Evolutionary conservation across 2,888 invertebrate species (phyloP), one percentile per base, ranked within the genome.

Genomic region (Steinernema scapterisci): DNA sequence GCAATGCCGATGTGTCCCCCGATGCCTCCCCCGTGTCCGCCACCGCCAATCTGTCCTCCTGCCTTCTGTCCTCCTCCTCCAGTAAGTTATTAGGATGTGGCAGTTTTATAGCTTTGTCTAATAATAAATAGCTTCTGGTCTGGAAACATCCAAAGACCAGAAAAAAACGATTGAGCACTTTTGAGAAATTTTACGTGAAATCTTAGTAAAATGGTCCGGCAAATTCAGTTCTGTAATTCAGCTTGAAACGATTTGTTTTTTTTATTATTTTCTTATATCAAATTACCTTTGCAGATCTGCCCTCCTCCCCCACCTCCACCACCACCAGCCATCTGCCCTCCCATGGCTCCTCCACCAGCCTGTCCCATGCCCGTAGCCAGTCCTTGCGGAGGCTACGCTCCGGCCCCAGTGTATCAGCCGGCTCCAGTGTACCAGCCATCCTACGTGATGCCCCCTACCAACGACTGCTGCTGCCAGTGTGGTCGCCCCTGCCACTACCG

Each of bases 401-500:
- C 83, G 38, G 83, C 83, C 71, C 82, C 83, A n/a, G 25, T 76
- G 6, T 56, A 75, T 23, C 82, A 79, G 16, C 80, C 73, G 19
- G 31, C 71, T 27, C 75, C 76, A 16, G 48, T 48, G 19, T 73
- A 78, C 76, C 16, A 73, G 73, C 70, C 82, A 76, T 70, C 81
- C 79, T 81, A 81, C 70, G 72, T 21, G 23, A 70, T 70, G 31
- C 71, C 81, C 9, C 77, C 77, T 3, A 76, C 63, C 56, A 85
- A 85, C 72, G 84, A 85, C 75, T 84, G 85, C 56, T 82, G 86
- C 73, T 83, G 82, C 70, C 78, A 82, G 31, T 85, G 86, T 63
- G 84, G 83, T 46, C 78, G 75, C 5, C 85, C 86, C 25, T 86
- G 86, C 73, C 74, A 79, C 25, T 86, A 79, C 79, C 72, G 79